phyloP scores from a whole-genome alignment of 2,113 vertebrate species.

The Corythaixoides concolor region DNA sequence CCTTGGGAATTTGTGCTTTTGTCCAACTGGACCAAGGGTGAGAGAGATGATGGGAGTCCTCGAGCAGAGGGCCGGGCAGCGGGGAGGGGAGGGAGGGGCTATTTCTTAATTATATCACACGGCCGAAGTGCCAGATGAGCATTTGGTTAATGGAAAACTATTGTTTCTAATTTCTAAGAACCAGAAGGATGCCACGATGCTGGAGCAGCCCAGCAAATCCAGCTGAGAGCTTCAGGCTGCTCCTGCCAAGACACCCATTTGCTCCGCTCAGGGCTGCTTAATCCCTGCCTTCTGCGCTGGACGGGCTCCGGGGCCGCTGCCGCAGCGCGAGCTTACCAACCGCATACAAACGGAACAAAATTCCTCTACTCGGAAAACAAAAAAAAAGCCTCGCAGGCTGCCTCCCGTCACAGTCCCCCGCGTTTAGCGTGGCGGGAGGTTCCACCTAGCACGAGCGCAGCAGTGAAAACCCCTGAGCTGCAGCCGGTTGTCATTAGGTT shows the following conservation, averaged over 20 bases:
- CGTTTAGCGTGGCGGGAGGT: neutral
- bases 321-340: neutral
- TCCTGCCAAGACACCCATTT: neutral
- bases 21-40: constrained; percentile 56
- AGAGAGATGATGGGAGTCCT: constrained; percentile 50
- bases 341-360: fast-evolving
- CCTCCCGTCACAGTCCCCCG: neutral
- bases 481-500: neutral
- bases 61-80: constrained; percentile 24
- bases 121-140: constrained; percentile 26
- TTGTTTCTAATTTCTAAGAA: neutral
- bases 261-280: neutral
- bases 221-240: neutral
- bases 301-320: neutral
- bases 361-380: neutral
- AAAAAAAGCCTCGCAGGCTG: neutral
- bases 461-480: neutral
- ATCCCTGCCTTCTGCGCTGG: neutral
- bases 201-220: neutral
- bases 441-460: neutral
- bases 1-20: neutral
- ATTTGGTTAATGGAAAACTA: neutral
- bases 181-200: neutral
- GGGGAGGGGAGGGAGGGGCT: neutral
- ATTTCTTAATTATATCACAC: constrained; percentile 26